Evolutionary conservation across 2,797 vertebrate species (phyloP).

Genomic region (Enteromius unitaeniatus): DNA sequence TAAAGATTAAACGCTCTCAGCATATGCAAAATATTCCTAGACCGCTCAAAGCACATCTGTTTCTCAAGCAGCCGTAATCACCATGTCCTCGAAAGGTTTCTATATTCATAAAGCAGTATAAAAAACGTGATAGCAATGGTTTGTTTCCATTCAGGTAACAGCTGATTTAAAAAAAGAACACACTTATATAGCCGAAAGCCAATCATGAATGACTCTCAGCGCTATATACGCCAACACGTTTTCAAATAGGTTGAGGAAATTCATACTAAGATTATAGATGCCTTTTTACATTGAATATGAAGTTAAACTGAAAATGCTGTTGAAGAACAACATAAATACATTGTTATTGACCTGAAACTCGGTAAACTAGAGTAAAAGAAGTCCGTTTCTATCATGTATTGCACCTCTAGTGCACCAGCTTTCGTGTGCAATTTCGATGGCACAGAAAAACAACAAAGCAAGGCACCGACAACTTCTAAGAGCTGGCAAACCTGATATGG

Average conservation of each 20-base stretch:
- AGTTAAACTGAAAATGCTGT: background rate
- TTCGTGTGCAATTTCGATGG: constrained; percentile 7
- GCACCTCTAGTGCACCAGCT: background rate
- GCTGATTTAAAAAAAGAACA: background rate
- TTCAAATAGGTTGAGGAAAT: background rate
- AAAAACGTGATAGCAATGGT: background rate
- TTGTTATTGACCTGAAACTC: background rate
- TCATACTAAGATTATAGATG: background rate
- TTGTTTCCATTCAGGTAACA: background rate
- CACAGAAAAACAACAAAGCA: constrained; percentile 33
- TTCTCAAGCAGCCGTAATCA: constrained; percentile 9
- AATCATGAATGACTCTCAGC: background rate
- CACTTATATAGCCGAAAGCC: background rate
- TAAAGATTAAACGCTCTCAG: constrained; percentile 55
- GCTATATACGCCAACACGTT: background rate
- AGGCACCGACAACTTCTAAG: constrained; percentile 27
- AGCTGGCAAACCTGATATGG: background rate
- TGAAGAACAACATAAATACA: background rate
- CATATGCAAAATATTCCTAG: constrained; percentile 25
- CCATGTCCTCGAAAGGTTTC: background rate
- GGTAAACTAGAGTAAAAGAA: background rate
- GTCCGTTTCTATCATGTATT: background rate
- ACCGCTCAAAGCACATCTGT: constrained; percentile 2
- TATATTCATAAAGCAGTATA: background rate
- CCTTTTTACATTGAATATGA: background rate